These are phyloP conservation scores for Acanthurus tractus DNA, from an alignment of 2,797 vertebrate species.

Conservation along the genomic window DNA sequence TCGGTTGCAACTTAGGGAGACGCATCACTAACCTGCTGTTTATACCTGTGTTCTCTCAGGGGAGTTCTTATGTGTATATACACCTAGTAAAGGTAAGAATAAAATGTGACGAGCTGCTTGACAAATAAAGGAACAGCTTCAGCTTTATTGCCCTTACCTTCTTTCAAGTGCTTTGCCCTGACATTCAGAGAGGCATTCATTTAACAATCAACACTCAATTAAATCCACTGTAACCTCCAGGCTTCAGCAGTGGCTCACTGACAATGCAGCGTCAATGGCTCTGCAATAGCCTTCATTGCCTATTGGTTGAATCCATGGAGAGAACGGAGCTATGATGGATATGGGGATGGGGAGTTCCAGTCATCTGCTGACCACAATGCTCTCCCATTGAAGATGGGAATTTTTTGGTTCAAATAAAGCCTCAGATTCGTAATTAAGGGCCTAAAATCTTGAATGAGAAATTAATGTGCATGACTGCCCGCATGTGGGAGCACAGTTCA, in stretches of 20 bases:
- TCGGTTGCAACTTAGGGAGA: constrained; percentile 40
- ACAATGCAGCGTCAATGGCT: constrained; percentile 58
- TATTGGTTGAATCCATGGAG: constrained; percentile 48
- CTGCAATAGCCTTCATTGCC: constrained; percentile 35
- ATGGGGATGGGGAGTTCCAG: constrained; percentile 30
- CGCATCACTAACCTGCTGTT: constrained; percentile 30
- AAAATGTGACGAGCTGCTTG: background rate
- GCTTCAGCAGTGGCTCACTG: constrained; percentile 43
- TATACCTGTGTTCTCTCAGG: constrained; percentile 29
- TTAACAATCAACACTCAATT: constrained; percentile 64
- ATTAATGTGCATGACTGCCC: constrained; percentile 47
- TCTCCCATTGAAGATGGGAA: constrained; percentile 26
- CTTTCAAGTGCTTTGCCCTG: constrained; percentile 5
- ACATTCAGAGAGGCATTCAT: constrained; percentile 36
- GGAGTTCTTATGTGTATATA: constrained; percentile 17
- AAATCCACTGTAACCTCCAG: constrained; percentile 34
- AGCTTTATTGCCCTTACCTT: background rate
- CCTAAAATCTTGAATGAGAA: constrained; percentile 35
- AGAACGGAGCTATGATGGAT: constrained; percentile 61
- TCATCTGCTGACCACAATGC: constrained; percentile 33
- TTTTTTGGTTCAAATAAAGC: constrained; percentile 39
- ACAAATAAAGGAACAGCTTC: constrained; percentile 23
- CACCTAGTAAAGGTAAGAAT: constrained; percentile 51
- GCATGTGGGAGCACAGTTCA: constrained; percentile 31
- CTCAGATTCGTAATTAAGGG: constrained; percentile 17